These are phyloP conservation scores for Acyrthosiphon pisum DNA, from an alignment of 1,140 invertebrate genomes.

Conservation along the genomic window DNA sequence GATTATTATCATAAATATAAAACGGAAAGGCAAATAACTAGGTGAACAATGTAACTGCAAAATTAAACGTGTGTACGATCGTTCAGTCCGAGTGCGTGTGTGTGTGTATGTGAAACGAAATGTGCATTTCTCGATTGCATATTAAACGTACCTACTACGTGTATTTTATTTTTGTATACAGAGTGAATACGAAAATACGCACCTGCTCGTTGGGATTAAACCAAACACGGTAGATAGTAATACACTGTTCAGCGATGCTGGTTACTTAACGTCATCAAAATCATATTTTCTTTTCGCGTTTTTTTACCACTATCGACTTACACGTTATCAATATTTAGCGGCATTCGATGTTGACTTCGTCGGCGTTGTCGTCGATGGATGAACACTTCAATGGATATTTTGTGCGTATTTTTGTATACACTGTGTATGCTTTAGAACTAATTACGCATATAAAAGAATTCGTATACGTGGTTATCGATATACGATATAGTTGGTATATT, in stretches of 20 bases:
- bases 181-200: not conserved
- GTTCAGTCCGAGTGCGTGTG: not conserved
- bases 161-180: not conserved
- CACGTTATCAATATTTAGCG: not conserved
- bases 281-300: not conserved
- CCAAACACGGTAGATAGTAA: not conserved
- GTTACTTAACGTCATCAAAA: not conserved
- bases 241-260: too few relatives aligned
- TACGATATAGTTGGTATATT: not conserved
- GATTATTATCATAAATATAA: not conserved
- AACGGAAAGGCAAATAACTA: slow-evolving; percentile 38
- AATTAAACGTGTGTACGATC: not conserved
- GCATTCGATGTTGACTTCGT: too few relatives aligned
- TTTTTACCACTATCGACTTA: not conserved
- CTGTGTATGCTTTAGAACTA: not conserved
- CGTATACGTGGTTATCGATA: not conserved
- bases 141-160: not conserved
- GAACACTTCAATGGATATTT: not conserved
- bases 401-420: too few relatives aligned
- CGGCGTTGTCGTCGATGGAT: not conserved
- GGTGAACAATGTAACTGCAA: slow-evolving; percentile 55
- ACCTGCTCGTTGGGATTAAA: not conserved
- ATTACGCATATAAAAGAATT: not conserved
- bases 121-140: slow-evolving; percentile 1
- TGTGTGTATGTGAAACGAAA: slow-evolving; percentile 9